These are phyloP conservation scores for Sciaenops ocellatus DNA, from an alignment of 2,797 vertebrate genomes.

Conservation along the genomic window DNA sequence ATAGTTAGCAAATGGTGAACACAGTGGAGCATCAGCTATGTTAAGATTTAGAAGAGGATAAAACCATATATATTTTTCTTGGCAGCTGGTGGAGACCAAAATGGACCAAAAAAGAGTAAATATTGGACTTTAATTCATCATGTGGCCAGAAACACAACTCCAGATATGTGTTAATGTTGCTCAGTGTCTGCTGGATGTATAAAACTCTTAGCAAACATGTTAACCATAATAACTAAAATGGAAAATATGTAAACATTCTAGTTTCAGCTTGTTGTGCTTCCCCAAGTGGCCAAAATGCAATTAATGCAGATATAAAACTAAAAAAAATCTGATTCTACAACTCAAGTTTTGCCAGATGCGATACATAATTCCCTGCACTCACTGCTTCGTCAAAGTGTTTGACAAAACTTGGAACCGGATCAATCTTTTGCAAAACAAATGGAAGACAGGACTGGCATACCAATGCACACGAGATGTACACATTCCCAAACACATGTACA, in stretches of 20 bases:
- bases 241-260: neutral
- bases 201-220: neutral
- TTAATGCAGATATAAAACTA: neutral
- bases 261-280: neutral
- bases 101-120: conserved; percentile 1
- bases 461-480: conserved; percentile 10
- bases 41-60: too few relatives aligned
- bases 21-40: neutral
- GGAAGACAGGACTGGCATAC: neutral
- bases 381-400: neutral
- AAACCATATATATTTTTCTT: neutral
- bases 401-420: neutral
- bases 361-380: neutral
- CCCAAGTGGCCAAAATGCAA: neutral
- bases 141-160: conserved; percentile 3
- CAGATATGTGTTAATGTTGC: neutral
- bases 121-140: conserved; percentile 19
- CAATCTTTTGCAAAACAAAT: conserved; percentile 1
- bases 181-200: neutral
- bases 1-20: neutral
- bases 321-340: neutral
- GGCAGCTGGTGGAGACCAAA: neutral
- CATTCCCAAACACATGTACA: conserved; percentile 5
- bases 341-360: neutral
- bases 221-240: neutral